phyloP scores from a whole-genome alignment of 2,797 vertebrate species.

The Notoglanidium macrostoma region DNA sequence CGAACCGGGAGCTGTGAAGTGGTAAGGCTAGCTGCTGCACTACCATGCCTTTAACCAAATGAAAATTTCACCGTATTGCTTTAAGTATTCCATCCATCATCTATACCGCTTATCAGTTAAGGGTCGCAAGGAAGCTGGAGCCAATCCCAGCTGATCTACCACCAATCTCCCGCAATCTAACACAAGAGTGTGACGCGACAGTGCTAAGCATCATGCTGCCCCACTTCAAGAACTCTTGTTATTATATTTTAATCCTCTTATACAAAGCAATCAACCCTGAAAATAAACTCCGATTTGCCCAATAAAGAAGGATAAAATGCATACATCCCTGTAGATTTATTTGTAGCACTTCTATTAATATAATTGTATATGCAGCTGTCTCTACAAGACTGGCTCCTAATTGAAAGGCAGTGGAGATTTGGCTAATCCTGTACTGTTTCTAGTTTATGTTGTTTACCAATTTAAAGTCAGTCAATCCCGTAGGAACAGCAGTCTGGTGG shows the following conservation, averaged over 20 bases:
- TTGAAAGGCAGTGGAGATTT: slow-evolving; percentile 52
- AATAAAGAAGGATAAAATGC: background rate
- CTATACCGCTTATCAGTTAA: no score
- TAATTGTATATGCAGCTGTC: background rate
- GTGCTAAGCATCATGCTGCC: no score
- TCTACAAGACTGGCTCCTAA: slow-evolving; percentile 32
- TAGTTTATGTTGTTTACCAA: slow-evolving; percentile 65
- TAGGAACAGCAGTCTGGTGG: background rate
- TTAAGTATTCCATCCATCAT: background rate
- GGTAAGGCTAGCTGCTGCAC: background rate
- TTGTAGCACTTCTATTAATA: background rate
- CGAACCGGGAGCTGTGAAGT: background rate
- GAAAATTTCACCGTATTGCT: background rate
- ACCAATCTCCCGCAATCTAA: no score
- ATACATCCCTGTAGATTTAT: slow-evolving; percentile 10
- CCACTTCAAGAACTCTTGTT: background rate
- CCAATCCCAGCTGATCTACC: no score
- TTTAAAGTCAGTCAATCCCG: slow-evolving; percentile 39
- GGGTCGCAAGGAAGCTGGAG: no score
- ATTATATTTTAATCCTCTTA: background rate
- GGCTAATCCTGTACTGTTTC: slow-evolving; percentile 52
- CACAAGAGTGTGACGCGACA: no score
- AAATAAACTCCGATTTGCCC: background rate
- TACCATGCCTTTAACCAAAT: background rate
- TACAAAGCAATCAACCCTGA: background rate